Conservation (phyloP, 2,888 invertebrate species). For the Nipponacmea schrenckii region DNA sequence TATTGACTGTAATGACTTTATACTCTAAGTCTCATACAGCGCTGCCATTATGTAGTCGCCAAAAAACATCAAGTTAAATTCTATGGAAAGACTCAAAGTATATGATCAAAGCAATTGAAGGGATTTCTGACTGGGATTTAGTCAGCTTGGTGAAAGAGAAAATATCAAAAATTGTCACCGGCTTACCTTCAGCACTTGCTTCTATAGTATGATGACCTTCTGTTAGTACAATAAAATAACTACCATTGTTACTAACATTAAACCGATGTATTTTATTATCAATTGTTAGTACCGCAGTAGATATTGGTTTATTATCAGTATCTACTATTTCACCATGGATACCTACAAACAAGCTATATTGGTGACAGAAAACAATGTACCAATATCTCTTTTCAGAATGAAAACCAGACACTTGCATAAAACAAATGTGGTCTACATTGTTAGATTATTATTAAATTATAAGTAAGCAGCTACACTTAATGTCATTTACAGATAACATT, state of each 20-base stretch:
- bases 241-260: slow-evolving; percentile 35
- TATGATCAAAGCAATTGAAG: no score
- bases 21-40: no score
- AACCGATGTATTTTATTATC: slow-evolving; percentile 40
- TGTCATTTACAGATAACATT: no score
- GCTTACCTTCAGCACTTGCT: slow-evolving; percentile 51
- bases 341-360: slow-evolving; percentile 34
- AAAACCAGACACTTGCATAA: background rate
- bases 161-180: no score
- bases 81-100: background rate
- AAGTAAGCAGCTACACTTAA: no score
- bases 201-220: slow-evolving; percentile 51
- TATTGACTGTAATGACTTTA: no score
- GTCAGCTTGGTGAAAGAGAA: no score
- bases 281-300: slow-evolving; percentile 39
- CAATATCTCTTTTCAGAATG: no score
- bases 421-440: no score
- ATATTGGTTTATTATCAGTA: slow-evolving; percentile 34
- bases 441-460: no score
- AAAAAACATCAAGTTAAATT: background rate
- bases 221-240: slow-evolving; percentile 49
- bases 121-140: no score
- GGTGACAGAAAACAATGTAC: background rate
- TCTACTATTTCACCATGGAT: slow-evolving; percentile 45
- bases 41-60: no score